Percentiles rank a stretch among this genome's conserved stretches.
Conservation (phyloP, 2,888 invertebrate species). For the Cartodere bifasciata region DNA sequence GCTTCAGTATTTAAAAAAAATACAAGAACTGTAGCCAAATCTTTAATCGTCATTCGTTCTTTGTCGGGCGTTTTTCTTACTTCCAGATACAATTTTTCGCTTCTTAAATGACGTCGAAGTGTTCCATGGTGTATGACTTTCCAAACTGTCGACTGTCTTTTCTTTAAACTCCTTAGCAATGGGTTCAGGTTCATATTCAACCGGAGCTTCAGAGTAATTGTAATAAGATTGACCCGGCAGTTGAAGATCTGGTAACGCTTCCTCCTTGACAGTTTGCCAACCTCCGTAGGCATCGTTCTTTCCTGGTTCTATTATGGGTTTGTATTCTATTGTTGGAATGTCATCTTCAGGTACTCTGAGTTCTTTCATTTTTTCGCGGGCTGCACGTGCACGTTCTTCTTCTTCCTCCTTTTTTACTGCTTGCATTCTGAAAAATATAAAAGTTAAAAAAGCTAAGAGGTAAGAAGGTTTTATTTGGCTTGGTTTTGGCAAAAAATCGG, state of each 20-base stretch:
- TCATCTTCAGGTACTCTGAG: slow-evolving; percentile 27
- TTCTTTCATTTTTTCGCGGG: slow-evolving; percentile 36
- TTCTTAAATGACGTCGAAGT: slow-evolving; percentile 57
- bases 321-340: slow-evolving; percentile 30
- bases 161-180: slow-evolving; percentile 46
- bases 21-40: too few relatives aligned
- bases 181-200: slow-evolving; percentile 39
- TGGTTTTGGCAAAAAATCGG: too few relatives aligned
- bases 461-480: too few relatives aligned
- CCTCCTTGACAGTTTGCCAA: slow-evolving; percentile 59
- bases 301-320: slow-evolving; percentile 46
- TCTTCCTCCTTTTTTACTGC: slow-evolving; percentile 34
- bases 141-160: slow-evolving; percentile 43
- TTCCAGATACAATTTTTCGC: slow-evolving; percentile 44
- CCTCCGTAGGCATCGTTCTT: slow-evolving; percentile 57
- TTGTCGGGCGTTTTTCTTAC: slow-evolving; percentile 50
- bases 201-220: slow-evolving; percentile 19
- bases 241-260: slow-evolving; percentile 44
- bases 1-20: too few relatives aligned
- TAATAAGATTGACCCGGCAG: slow-evolving; percentile 42
- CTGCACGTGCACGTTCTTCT: slow-evolving; percentile 39
- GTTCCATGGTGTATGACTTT: slow-evolving; percentile 28
- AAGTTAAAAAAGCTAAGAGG: slow-evolving; percentile 5
- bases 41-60: slow-evolving; percentile 48
- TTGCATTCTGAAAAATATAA: slow-evolving; percentile 21